These are phyloP conservation scores for Nyctibius bracteatus DNA, from an alignment of 2,113 vertebrate species.

Conservation along the genomic window DNA sequence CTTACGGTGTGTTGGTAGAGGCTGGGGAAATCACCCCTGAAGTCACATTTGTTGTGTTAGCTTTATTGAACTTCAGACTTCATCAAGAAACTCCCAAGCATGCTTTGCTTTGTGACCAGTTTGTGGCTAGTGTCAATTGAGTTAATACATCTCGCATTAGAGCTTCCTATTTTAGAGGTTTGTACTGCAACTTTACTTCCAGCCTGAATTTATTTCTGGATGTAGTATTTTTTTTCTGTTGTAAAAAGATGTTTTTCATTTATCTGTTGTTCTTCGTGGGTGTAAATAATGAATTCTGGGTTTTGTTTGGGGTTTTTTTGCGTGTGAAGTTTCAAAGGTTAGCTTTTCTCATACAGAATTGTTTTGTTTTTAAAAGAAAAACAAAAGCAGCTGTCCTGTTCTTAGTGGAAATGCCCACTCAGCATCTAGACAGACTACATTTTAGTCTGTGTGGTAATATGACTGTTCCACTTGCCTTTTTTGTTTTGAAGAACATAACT, in stretches of 20 bases:
- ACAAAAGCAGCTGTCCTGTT: neutral
- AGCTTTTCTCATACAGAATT: neutral
- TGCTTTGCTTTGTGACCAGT: neutral
- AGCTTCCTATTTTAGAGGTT: neutral
- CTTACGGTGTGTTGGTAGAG: rapidly evolving
- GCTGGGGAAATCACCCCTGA: neutral
- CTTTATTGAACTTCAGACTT: slow-evolving; percentile 14
- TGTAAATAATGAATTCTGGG: neutral
- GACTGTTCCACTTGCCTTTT: neutral
- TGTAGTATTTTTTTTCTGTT: neutral
- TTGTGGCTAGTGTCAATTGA: neutral
- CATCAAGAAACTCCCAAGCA: neutral
- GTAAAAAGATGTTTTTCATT: neutral
- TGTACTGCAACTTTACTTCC: neutral
- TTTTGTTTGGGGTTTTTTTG: neutral
- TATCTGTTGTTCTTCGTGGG: neutral
- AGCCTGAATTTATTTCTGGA: slow-evolving; percentile 5
- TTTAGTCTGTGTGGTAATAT: neutral
- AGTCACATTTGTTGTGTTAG: neutral
- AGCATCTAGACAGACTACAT: neutral
- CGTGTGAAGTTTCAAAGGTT: neutral
- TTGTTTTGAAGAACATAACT: neutral
- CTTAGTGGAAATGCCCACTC: neutral
- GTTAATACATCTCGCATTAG: neutral
- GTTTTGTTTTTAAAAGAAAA: neutral